These are phyloP conservation scores for Dipodomys spectabilis DNA, from an alignment of 2,113 vertebrate species.

Conservation along the genomic window DNA sequence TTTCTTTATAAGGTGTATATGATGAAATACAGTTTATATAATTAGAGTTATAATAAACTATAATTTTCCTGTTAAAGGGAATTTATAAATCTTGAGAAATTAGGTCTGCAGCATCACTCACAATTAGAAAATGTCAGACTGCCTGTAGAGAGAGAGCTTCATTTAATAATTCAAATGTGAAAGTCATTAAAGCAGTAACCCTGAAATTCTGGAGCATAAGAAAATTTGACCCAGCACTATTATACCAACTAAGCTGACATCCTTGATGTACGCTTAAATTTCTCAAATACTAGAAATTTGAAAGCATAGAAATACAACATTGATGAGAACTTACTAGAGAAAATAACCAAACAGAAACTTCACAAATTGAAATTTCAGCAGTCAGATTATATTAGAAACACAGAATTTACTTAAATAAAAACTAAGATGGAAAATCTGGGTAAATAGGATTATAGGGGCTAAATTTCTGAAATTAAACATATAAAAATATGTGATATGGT, in stretches of 20 bases:
- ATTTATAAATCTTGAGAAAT: too few relatives aligned
- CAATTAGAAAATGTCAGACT: not conserved
- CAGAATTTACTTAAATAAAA: not conserved
- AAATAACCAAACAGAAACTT: not conserved
- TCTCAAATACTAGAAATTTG: not conserved
- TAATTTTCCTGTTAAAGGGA: too few relatives aligned
- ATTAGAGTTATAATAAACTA: too few relatives aligned
- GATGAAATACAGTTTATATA: too few relatives aligned
- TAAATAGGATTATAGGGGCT: not conserved
- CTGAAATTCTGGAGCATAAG: not conserved
- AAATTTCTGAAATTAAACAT: conserved; percentile 4
- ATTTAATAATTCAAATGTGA: not conserved
- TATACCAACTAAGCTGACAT: not conserved
- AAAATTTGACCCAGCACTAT: not conserved
- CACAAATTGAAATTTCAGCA: not conserved
- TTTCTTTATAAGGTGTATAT: too few relatives aligned
- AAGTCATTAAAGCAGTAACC: not conserved
- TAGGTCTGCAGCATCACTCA: not conserved
- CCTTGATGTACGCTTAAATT: not conserved
- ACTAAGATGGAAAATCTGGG: not conserved
- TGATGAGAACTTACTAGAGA: not conserved
- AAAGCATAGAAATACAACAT: not conserved
- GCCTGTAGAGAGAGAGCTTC: not conserved
- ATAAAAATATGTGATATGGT: not conserved
- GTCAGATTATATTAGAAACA: not conserved